Conservation (phyloP, 2,113 vertebrate genomes). For the Corythornis vintsioides region DNA sequence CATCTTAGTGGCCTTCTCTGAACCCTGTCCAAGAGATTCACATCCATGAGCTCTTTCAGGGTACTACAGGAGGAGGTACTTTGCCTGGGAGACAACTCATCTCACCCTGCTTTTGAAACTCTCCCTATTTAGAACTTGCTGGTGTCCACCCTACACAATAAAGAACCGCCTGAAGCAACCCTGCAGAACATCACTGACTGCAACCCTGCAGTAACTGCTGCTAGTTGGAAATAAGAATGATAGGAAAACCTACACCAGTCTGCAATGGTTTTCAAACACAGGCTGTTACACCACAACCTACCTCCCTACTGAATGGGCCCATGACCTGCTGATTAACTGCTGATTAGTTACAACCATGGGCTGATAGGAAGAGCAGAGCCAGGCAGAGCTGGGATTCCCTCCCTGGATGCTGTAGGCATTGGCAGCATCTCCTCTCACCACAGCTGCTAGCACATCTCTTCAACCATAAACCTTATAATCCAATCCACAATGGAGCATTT, state of each 20-base stretch:
- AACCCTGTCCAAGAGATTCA: too few relatives aligned
- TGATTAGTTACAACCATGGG: neutral
- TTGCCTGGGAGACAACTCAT: too few relatives aligned
- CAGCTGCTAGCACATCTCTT: neutral
- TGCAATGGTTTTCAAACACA: too few relatives aligned
- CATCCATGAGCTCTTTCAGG: neutral
- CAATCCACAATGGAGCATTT: rapidly evolving
- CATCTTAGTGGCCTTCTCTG: too few relatives aligned
- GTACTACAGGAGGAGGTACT: neutral
- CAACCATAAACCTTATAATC: neutral
- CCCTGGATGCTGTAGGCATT: rapidly evolving
- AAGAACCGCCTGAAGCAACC: rapidly evolving
- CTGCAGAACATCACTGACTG: neutral
- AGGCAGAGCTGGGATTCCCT: neutral
- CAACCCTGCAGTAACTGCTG: rapidly evolving
- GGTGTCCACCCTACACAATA: rapidly evolving
- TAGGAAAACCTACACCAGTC: neutral
- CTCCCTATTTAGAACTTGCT: neutral
- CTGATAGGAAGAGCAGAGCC: neutral
- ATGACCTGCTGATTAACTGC: too few relatives aligned
- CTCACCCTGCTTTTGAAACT: neutral
- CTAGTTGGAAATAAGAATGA: neutral
- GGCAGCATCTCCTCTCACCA: neutral
- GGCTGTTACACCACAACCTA: rapidly evolving
- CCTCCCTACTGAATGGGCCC: neutral